Conservation (phyloP, 2,888 invertebrate genomes). For the Habroteleia sp. region DNA sequence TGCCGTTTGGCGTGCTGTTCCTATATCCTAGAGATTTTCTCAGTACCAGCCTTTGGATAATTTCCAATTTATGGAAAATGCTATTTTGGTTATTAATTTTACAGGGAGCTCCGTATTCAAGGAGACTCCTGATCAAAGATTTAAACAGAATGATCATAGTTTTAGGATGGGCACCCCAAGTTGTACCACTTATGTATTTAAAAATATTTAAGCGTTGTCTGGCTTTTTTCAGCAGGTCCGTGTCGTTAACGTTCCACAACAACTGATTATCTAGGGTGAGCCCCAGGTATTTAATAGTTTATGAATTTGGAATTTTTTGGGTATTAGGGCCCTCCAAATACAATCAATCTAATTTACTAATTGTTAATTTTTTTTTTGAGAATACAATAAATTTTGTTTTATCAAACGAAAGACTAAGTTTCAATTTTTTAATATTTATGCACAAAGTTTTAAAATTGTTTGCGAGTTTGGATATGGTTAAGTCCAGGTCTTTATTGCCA, state of each 20-base stretch:
- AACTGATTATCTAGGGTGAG: not conserved
- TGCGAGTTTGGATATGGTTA: not conserved
- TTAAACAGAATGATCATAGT: not conserved
- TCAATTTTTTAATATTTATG: not conserved
- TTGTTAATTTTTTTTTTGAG: not conserved
- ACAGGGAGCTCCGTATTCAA: not conserved
- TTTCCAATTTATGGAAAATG: not conserved
- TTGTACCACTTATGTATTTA: conserved; percentile 1
- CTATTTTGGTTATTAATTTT: not conserved
- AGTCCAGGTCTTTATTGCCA: not conserved
- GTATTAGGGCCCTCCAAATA: not conserved
- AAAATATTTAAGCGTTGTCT: conserved; percentile 2
- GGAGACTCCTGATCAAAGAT: not conserved
- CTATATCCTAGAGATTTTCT: not conserved
- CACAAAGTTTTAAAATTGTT: not conserved
- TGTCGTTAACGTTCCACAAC: not conserved
- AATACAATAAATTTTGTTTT: conserved; percentile 26
- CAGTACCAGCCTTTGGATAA: not conserved
- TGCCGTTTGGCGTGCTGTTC: not conserved
- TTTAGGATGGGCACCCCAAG: conserved; percentile 3
- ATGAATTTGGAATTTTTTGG: not conserved
- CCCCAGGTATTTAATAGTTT: conserved; percentile 3
- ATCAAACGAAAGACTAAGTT: not conserved
- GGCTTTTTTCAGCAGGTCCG: not conserved
- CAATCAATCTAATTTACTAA: not conserved